A percentile compares a stretch with the other conserved stretches of the same genome.
These are phyloP conservation scores for Hystrix brachyura DNA, from an alignment of 2,113 vertebrate species.

Conservation along the genomic window DNA sequence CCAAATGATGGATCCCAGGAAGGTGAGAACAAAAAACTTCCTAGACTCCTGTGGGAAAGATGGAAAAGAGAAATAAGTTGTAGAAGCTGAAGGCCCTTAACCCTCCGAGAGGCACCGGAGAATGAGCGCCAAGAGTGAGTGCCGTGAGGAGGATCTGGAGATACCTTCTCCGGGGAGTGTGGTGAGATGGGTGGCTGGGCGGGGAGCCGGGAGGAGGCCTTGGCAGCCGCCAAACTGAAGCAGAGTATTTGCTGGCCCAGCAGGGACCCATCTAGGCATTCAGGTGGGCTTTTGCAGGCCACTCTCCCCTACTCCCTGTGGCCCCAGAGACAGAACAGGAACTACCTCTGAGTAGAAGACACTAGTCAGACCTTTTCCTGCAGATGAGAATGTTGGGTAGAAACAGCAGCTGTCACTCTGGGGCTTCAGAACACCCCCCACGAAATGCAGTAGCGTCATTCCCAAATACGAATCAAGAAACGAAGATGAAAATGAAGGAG, in stretches of 20 bases:
- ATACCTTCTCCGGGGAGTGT: background rate
- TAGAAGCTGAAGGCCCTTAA: slow-evolving; percentile 27
- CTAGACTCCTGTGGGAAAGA: slow-evolving; percentile 90
- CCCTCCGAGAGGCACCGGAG: background rate
- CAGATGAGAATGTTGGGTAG: background rate
- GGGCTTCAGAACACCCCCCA: background rate
- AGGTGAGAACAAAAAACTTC: slow-evolving; percentile 93
- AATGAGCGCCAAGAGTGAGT: background rate
- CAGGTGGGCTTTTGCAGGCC: background rate
- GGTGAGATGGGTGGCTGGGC: too few species aligned
- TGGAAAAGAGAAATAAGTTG: slow-evolving; percentile 73
- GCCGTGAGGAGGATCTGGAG: background rate
- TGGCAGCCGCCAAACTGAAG: background rate
- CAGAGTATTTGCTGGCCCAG: background rate
- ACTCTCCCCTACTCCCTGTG: background rate
- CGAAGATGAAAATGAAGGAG: background rate
- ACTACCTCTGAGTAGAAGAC: background rate
- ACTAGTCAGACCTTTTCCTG: background rate
- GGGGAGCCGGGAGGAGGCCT: background rate
- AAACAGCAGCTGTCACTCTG: background rate
- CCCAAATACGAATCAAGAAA: background rate
- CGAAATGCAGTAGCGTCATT: background rate
- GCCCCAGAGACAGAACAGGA: background rate
- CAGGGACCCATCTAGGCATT: background rate
- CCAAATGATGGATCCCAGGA: slow-evolving; percentile 96